Percentiles rank a stretch among this genome's conserved stretches.
These are phyloP conservation scores for Dicaeum eximium DNA, from an alignment of 2,113 vertebrate species.

Conservation along the genomic window DNA sequence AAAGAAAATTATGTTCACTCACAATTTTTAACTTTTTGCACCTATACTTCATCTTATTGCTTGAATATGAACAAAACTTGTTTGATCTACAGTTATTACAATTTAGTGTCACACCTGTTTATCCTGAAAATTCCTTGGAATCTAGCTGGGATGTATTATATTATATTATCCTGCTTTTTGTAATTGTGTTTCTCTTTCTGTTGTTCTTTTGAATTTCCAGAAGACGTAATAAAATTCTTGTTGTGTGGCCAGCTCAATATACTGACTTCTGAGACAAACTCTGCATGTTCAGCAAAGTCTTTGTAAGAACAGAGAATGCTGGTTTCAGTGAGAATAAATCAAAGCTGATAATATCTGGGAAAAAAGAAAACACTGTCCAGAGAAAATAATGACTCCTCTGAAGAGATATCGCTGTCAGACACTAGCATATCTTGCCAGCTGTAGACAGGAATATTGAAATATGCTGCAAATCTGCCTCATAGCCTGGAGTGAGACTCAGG, in stretches of 20 bases:
- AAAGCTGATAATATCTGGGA: conserved; percentile 18
- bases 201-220: neutral
- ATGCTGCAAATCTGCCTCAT: neutral
- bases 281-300: neutral
- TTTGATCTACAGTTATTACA: neutral
- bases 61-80: neutral
- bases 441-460: conserved; percentile 24
- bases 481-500: neutral
- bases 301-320: neutral
- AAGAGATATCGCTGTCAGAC: neutral
- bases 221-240: neutral
- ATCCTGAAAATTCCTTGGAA: neutral
- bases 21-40: neutral
- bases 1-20: neutral
- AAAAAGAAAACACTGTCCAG: neutral
- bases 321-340: conserved; percentile 15
- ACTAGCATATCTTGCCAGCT: neutral
- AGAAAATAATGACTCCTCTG: neutral
- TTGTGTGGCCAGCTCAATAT: neutral
- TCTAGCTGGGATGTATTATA: neutral
- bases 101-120: neutral
- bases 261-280: neutral
- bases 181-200: neutral
- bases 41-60: neutral
- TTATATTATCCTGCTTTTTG: neutral